These are phyloP conservation scores for Scaeva pyrastri DNA, from an alignment of 2,888 invertebrate species.

Conservation along the genomic window DNA sequence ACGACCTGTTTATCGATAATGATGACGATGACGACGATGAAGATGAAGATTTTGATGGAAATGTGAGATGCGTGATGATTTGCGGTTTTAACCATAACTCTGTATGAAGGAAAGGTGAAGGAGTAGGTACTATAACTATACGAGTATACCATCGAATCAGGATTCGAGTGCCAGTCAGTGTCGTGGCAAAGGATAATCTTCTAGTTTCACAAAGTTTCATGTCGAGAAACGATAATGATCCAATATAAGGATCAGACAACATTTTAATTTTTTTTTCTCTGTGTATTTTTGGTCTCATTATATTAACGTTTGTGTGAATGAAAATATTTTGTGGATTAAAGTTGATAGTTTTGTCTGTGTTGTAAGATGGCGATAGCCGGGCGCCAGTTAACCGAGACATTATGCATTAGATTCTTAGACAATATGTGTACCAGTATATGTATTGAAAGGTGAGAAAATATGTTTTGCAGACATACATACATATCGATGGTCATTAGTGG, in stretches of 20 bases:
- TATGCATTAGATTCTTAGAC: background rate
- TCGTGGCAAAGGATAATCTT: slow-evolving; percentile 63
- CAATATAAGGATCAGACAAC: slow-evolving; percentile 69
- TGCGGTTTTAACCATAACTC: slow-evolving; percentile 28
- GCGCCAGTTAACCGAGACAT: slow-evolving; percentile 56
- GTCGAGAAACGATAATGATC: slow-evolving; percentile 71
- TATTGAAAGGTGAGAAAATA: slow-evolving; percentile 37
- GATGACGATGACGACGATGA: slow-evolving; percentile 38
- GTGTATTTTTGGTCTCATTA: background rate
- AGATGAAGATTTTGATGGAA: slow-evolving; percentile 11
- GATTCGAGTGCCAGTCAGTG: slow-evolving; percentile 12
- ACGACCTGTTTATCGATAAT: slow-evolving; percentile 23
- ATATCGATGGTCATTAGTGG: slow-evolving; percentile 53
- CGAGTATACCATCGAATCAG: slow-evolving; percentile 6
- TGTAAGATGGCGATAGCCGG: slow-evolving; percentile 2
- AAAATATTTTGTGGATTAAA: slow-evolving; percentile 70
- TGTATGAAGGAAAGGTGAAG: background rate
- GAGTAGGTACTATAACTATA: background rate
- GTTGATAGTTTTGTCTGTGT: slow-evolving; percentile 19
- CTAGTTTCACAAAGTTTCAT: slow-evolving; percentile 61
- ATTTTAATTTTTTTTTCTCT: slow-evolving; percentile 33
- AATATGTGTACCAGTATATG: background rate
- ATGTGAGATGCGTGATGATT: slow-evolving; percentile 49
- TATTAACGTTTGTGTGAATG: slow-evolving; percentile 47
- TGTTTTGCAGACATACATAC: slow-evolving; percentile 48